These are phyloP conservation scores for Triplophysa rosa DNA, from an alignment of 2,113 vertebrate species.

Conservation along the genomic window DNA sequence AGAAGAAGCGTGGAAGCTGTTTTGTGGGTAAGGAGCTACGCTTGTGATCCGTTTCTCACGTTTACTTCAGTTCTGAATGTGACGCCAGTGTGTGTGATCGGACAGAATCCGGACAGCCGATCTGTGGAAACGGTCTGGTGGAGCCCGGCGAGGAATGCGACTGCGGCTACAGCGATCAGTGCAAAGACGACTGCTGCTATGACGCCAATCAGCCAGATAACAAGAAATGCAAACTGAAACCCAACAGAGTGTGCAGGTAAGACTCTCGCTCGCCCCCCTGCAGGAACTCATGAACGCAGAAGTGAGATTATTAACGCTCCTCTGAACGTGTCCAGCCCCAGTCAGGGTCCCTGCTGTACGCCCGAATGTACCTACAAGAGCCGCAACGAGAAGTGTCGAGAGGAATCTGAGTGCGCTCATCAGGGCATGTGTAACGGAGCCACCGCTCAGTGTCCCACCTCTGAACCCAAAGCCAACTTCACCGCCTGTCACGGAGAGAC, in stretches of 20 bases:
- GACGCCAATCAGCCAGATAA: slow-evolving; percentile 91
- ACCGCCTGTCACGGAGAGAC: slow-evolving; percentile 94
- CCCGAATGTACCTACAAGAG: slow-evolving; percentile 78
- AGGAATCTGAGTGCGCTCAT: slow-evolving; percentile 93
- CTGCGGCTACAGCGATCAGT: slow-evolving; percentile 97
- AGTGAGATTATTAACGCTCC: no score
- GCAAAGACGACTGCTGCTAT: slow-evolving; percentile 91
- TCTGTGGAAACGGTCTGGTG: slow-evolving; percentile 96
- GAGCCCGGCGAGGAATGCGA: slow-evolving; percentile 95
- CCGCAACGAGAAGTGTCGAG: slow-evolving; percentile 85
- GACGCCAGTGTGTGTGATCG: neutral
- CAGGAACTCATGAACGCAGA: no score
- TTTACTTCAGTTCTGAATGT: no score
- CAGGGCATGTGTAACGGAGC: slow-evolving; percentile 87
- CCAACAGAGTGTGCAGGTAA: slow-evolving; percentile 90
- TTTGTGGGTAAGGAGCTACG: slow-evolving; percentile 90
- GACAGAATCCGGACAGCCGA: slow-evolving; percentile 94
- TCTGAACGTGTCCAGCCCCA: slow-evolving; percentile 77
- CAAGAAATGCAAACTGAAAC: slow-evolving; percentile 89
- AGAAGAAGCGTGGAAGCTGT: slow-evolving; percentile 94
- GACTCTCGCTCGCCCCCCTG: neutral
- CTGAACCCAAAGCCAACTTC: slow-evolving; percentile 91
- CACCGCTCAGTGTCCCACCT: slow-evolving; percentile 86
- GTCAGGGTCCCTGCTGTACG: slow-evolving; percentile 95
- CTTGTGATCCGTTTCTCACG: neutral